Percentiles rank a stretch among this genome's conserved stretches.
phyloP scores from a whole-genome alignment of 2,113 vertebrate species.

The Isichthys henryi region DNA sequence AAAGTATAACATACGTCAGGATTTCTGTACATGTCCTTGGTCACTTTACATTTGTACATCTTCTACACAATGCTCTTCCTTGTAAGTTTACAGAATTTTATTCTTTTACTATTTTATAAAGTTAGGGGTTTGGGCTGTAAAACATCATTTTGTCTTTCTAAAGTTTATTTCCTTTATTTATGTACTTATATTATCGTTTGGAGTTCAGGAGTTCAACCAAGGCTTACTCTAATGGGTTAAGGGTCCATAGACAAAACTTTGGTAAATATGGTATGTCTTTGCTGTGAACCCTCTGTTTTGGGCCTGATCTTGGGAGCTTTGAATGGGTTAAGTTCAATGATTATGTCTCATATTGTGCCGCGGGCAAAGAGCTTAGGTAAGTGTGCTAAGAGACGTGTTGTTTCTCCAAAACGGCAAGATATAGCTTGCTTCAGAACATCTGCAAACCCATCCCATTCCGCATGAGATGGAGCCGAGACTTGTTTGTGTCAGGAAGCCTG shows the following conservation, averaged over 20 bases:
- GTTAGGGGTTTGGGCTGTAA: not conserved
- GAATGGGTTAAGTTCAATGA: constrained; percentile 53
- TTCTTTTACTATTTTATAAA: not conserved
- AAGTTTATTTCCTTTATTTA: not conserved
- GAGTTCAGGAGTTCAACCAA: constrained; percentile 30
- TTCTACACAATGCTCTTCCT: not conserved
- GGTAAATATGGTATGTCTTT: constrained; percentile 60
- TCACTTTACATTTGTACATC: not conserved
- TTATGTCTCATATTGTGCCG: constrained; percentile 67
- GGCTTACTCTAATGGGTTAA: constrained; percentile 66
- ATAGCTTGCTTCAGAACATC: constrained; percentile 87
- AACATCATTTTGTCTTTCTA: constrained; percentile 22
- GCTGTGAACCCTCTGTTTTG: constrained; percentile 55
- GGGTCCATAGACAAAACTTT: constrained; percentile 55
- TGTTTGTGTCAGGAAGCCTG: constrained; percentile 87
- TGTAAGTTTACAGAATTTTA: not conserved
- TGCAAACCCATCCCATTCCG: constrained; percentile 85
- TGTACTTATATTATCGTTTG: constrained; percentile 36
- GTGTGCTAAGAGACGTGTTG: constrained; percentile 80
- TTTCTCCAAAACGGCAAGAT: constrained; percentile 85
- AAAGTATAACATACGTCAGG: not conserved
- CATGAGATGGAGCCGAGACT: constrained; percentile 84
- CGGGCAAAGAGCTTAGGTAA: constrained; percentile 68
- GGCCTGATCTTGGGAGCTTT: constrained; percentile 48
- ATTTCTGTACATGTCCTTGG: constrained; percentile 30